Conservation (phyloP, 2,888 invertebrate genomes). For the Sinelater perroti region DNA sequence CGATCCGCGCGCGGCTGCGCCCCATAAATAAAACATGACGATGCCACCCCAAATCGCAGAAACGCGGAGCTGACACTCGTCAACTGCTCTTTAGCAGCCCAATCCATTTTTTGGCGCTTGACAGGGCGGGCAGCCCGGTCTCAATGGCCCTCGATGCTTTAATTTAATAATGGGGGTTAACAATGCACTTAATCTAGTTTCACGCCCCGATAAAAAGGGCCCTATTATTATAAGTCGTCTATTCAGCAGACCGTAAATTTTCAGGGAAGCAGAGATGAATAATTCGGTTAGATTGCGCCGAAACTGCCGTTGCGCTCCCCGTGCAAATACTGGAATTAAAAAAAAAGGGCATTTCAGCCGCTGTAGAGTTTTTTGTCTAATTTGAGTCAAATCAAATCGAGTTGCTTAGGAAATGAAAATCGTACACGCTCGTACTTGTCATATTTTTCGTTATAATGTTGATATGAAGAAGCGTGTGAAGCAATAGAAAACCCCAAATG, state of each 20-base stretch:
- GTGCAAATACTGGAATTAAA: no score
- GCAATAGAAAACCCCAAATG: no score
- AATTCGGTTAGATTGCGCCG: conserved; percentile 1
- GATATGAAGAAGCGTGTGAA: no score
- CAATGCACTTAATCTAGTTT: conserved; percentile 51
- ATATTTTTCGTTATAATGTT: no score
- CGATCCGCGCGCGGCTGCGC: not conserved
- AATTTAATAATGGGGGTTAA: conserved; percentile 50
- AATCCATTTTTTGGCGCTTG: conserved; percentile 40
- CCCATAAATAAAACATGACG: conserved; percentile 24
- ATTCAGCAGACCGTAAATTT: conserved; percentile 44
- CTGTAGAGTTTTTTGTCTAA: no score
- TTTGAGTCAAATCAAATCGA: no score
- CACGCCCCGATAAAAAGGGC: conserved; percentile 48
- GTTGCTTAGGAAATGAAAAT: no score
- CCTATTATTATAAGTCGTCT: conserved; percentile 37
- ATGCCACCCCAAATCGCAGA: conserved; percentile 22
- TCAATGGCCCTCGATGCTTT: conserved; percentile 51
- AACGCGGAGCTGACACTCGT: conserved; percentile 30
- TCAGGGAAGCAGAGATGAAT: conserved; percentile 28
- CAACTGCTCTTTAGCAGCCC: conserved; percentile 27
- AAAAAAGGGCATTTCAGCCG: no score
- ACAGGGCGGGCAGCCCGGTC: conserved; percentile 42
- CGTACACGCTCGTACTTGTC: no score
- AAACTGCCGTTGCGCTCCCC: no score